Evolutionary conservation across 2,888 invertebrate genomes (phyloP), one percentile per base, ranked within the genome.

Genomic region (Torymus texanus): DNA sequence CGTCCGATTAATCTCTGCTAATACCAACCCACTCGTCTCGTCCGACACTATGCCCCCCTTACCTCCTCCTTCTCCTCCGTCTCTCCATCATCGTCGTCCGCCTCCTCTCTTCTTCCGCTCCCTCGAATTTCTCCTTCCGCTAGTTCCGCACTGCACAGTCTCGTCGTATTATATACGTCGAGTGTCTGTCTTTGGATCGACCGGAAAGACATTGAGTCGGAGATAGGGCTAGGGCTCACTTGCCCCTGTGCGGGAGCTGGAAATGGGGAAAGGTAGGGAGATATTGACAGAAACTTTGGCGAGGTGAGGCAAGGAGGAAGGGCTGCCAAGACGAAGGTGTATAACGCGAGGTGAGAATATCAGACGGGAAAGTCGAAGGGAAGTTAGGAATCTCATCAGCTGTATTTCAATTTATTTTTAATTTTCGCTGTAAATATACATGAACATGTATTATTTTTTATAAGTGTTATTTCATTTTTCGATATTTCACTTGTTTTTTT

Each of bases 1-100:
- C 85, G 84, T 86, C 84, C 86, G 86, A 88, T 88, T 88, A 88
- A 88, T 88, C 88, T 87, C 84, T 83, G 85, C 86, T 88, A 88
- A 88, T 88, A 86, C 86, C 65, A 16, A 51, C n/a, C 85, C 84
- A 84, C 84, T 84, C 84, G 84, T 85, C 86, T 84, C 83, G 83
- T 84, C 21, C 66, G 50, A 50, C 11, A 50, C 24, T 29, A 29
- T 21, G 21, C 10, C 10, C 11, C 55, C 14, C 13, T 4, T 24
- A 13, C 56, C 55, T 68, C 68, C 29, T 53, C 66, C 13, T 56
- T 16, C 12, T 29, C 29, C 29, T 29, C 29, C 29, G 5, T 29
- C 29, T 29, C 29, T 29, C 29, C 29, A 29, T 29, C 29, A 29
- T 29, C 29, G 29, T 29, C 29, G 29, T 29, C 10, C 29, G 13